Evolutionary conservation across 1,140 invertebrate genomes (phyloP), one percentile per base, ranked within the genome.

Genomic region (Euwallacea fornicatus): DNA sequence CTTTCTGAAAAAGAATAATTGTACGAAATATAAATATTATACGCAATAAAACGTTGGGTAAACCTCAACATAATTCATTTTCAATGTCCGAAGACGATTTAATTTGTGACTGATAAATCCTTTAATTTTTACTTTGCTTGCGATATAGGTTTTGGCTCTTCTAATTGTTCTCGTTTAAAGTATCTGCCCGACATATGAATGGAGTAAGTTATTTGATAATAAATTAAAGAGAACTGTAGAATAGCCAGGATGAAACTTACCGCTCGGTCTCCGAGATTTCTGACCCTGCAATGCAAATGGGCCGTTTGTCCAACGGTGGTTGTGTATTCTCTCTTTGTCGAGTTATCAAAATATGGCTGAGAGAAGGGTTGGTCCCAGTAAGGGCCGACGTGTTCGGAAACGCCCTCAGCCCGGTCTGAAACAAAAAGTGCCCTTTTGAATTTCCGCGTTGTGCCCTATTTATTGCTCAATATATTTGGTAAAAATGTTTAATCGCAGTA

Each of bases 281-380:
- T 85, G 53, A 94, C 92, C 77, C 90, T 85, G 83, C 93, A 95
- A 81, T 94, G 91, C 11, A 95, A 85, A 78, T 93, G 90, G 33
- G 92, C 92, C 54, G 91, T 90, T 83, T 94, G 92, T 13, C 93
- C 93, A 62, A 94, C 91, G 55, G 92, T 93, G 56, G 92, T 91
- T 66, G 92, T 93, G 69, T 92, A 88, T 78, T 95, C 93, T 62
- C 90, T 86, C 75, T 88, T 88, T 46, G 93, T 94, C 73, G 90
- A 89, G 83, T 94, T 94, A 84, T 95, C 93, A 82, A 95, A 95
- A 83, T 93, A 94, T 41, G 93, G 93, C 81, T 93, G 91, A 66
- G 90, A 90, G 78, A 93, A 91, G 3, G 91, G 89, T 76, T 89
- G 87, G 73, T 89, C 88, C 87, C 87, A 89, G 73, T 87, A 88